These are phyloP conservation scores for Malacosoma neustria DNA, from an alignment of 2,888 invertebrate genomes.

Conservation along the genomic window DNA sequence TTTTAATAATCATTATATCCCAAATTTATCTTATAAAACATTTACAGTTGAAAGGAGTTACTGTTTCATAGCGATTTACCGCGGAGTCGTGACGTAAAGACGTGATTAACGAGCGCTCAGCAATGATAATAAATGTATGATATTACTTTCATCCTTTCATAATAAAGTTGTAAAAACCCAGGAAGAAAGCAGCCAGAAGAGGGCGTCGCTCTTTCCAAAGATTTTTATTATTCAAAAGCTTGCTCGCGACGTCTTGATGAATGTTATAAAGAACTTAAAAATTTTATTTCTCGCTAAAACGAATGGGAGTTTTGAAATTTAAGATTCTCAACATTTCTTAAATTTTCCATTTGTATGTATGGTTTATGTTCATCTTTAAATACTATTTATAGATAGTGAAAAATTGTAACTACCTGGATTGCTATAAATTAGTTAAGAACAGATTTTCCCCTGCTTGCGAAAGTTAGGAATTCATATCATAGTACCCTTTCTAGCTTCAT, in stretches of 20 bases:
- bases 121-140: conserved; percentile 37
- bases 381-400: too few species aligned
- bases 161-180: conserved; percentile 25
- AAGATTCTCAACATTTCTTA: conserved; percentile 8
- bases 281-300: conserved; percentile 51
- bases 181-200: conserved; percentile 20
- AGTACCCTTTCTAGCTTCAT: too few species aligned
- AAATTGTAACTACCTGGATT: too few species aligned
- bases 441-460: too few species aligned
- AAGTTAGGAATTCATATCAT: too few species aligned
- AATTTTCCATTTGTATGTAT: conserved; percentile 6
- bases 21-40: too few species aligned
- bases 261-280: conserved; percentile 59
- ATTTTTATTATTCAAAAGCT: conserved; percentile 65
- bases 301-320: conserved; percentile 37
- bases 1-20: too few species aligned
- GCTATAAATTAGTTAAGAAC: too few species aligned
- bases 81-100: conserved; percentile 15
- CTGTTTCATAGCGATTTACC: conserved; percentile 24
- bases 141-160: conserved; percentile 28
- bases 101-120: conserved; percentile 25
- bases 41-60: too few species aligned
- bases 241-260: conserved; percentile 62
- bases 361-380: neutral
- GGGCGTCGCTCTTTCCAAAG: conserved; percentile 22